Conservation (phyloP, 1,140 invertebrate genomes). For the Cheumatopsyche charites region DNA sequence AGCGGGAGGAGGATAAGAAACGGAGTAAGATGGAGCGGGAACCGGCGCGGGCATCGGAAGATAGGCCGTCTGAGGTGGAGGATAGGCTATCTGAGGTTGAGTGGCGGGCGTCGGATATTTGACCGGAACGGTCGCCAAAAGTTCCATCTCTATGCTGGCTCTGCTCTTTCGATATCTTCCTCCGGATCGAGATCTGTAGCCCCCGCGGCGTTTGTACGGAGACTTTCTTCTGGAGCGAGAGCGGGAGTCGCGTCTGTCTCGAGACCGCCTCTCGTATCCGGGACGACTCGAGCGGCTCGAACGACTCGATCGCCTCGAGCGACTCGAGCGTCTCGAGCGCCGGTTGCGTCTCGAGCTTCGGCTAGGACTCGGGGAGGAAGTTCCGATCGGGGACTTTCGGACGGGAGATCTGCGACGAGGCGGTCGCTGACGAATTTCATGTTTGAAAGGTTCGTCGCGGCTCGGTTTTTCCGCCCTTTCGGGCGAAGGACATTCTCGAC, state of each 20-base stretch:
- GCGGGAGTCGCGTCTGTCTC: neutral
- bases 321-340: neutral
- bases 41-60: neutral
- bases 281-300: neutral
- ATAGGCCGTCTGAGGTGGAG: no score
- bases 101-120: neutral
- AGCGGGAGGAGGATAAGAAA: neutral
- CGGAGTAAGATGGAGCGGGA: neutral
- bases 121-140: neutral
- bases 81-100: neutral
- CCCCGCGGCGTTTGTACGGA: neutral
- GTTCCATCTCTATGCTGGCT: no score
- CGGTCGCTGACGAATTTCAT: no score
- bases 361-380: no score
- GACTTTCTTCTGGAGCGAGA: neutral
- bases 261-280: neutral
- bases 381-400: no score
- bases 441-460: no score
- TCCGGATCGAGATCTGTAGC: neutral
- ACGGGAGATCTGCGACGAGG: no score
- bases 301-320: neutral
- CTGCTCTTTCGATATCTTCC: neutral
- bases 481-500: no score
- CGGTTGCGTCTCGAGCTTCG: neutral
- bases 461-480: no score